These are phyloP conservation scores for Scelioninae gen. 1 DNA, from an alignment of 2,888 invertebrate genomes.

Conservation along the genomic window DNA sequence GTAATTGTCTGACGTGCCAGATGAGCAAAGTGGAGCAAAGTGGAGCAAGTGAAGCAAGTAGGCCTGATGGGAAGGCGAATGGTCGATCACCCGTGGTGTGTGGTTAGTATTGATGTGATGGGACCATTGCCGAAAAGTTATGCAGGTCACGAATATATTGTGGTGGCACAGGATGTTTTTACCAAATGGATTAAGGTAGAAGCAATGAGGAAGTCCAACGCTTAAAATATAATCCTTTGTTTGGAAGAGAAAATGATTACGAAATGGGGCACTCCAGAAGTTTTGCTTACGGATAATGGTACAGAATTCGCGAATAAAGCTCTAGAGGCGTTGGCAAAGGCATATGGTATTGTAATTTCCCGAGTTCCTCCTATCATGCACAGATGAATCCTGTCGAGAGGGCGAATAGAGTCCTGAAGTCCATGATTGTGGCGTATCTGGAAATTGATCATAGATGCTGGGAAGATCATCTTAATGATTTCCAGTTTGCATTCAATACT, in stretches of 20 bases:
- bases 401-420: conserved; percentile 71
- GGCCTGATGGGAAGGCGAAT: conserved; percentile 29
- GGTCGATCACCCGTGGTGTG: conserved; percentile 32
- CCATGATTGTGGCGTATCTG: conserved; percentile 47
- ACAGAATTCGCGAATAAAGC: conserved; percentile 33
- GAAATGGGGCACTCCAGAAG: conserved; percentile 10
- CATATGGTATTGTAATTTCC: conserved; percentile 16
- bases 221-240: neutral
- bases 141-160: conserved; percentile 10
- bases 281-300: conserved; percentile 36
- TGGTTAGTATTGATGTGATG: no score
- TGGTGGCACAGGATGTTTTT: no score
- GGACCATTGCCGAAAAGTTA: conserved; percentile 20
- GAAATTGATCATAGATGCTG: neutral
- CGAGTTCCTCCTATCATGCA: conserved; percentile 70
- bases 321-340: conserved; percentile 16
- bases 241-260: conserved; percentile 6
- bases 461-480: neutral
- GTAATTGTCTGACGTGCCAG: conserved; percentile 21
- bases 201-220: neutral
- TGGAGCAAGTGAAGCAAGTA: neutral
- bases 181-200: conserved; percentile 20
- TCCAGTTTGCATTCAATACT: conserved; percentile 11
- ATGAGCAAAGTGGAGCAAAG: conserved; percentile 24
- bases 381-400: conserved; percentile 74